Percentiles rank a stretch among this genome's conserved stretches.
Evolutionary conservation across 2,113 vertebrate genomes (phyloP).

Genomic region (Lepisosteus oculatus): DNA sequence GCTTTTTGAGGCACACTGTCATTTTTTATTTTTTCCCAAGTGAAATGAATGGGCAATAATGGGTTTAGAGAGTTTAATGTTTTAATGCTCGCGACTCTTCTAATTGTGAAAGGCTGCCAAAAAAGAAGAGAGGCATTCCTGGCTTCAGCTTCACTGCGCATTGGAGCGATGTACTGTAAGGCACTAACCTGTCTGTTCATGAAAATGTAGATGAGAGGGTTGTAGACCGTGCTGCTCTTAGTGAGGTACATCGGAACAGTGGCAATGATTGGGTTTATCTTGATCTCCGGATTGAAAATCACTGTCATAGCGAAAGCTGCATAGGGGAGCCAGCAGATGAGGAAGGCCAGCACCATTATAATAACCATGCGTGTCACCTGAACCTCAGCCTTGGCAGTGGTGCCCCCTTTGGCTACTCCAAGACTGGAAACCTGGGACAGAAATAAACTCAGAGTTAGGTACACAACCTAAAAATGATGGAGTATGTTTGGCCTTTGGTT

Average conservation of each 20-base stretch:
- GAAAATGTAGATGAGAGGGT: constrained; percentile 60
- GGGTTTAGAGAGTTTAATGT: no score
- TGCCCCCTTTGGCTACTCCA: constrained; percentile 47
- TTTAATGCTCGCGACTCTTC: no score
- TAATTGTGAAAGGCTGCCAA: no score
- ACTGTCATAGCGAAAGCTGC: constrained; percentile 49
- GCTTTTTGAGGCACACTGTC: no score
- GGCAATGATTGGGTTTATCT: constrained; percentile 45
- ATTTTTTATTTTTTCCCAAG: no score
- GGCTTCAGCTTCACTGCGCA: no score
- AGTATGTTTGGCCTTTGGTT: no score
- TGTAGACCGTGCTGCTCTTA: constrained; percentile 62
- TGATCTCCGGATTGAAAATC: constrained; percentile 42
- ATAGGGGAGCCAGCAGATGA: constrained; percentile 60
- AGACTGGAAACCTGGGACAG: constrained; percentile 49
- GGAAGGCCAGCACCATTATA: constrained; percentile 55
- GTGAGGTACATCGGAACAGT: constrained; percentile 56
- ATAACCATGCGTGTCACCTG: constrained; percentile 50
- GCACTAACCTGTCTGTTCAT: constrained; percentile 60
- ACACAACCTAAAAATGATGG: not conserved
- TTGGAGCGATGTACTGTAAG: not conserved
- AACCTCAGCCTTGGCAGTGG: constrained; percentile 50
- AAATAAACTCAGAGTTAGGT: not conserved
- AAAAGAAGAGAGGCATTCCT: no score
- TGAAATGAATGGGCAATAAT: no score